Conservation (phyloP, 2,113 vertebrate species). For the Scytalopus superciliaris region DNA sequence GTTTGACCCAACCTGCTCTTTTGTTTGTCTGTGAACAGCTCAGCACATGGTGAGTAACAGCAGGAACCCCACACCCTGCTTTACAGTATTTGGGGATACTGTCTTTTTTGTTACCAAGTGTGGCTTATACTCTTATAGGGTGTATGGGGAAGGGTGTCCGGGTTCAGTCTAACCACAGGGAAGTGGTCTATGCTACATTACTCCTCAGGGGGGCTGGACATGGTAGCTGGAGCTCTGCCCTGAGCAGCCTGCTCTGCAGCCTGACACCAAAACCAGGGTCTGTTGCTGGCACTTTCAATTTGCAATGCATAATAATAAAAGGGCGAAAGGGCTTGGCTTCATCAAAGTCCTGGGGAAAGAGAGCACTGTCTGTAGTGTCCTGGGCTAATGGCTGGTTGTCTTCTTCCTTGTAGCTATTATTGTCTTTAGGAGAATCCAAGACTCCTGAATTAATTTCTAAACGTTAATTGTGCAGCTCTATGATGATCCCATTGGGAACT, state of each 20-base stretch:
- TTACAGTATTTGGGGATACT: not conserved
- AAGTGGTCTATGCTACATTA: not conserved
- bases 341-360: not conserved
- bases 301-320: not conserved
- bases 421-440: not conserved
- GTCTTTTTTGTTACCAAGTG: not conserved
- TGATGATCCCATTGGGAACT: not conserved
- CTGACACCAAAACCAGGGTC: not conserved
- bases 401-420: not conserved
- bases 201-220: fast-evolving
- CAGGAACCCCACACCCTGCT: slow-evolving; percentile 32
- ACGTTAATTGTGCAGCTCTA: not conserved
- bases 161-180: not conserved
- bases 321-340: not conserved
- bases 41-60: slow-evolving; percentile 10
- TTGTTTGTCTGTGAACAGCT: slow-evolving; percentile 36
- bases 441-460: not conserved
- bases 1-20: slow-evolving; percentile 40
- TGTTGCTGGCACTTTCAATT: not conserved
- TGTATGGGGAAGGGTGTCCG: not conserved
- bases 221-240: not conserved
- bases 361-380: not conserved
- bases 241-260: not conserved
- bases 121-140: not conserved
- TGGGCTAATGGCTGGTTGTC: not conserved